Evolutionary conservation across 1,140 invertebrate species (phyloP), one percentile per base, ranked within the genome.

Genomic region (Drosophila ficusphila): DNA sequence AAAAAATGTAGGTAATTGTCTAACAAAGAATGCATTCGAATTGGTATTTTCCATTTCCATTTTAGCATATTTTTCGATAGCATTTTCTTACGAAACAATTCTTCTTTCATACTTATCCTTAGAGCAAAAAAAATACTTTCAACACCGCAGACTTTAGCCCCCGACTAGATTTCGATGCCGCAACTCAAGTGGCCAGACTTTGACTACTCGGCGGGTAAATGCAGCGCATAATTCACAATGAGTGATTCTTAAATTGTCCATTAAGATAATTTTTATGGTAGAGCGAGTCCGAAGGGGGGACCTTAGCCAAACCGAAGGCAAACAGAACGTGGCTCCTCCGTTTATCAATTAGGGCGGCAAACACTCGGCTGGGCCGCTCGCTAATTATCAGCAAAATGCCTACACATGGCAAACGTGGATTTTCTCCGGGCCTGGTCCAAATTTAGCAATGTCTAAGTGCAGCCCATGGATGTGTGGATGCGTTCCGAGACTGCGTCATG

Each of bases 221-320:
- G 82, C 82, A 72, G 73, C 82, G 82, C 82, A 86, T 86, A 86
- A 86, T 86, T 86, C 82, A 86, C 82, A 86, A 88, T 86, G 82
- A 86, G 82, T 86, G 82, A 86, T 86, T 86, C 82, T 88, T 86
- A 86, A 86, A 86, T 86, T 86, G 82, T 86, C 82, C 82, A 86
- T 86, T 86, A 86, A 86, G 82, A 88, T 88, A 82, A 88, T 88
- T 86, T 86, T 86, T 86, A 86, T 79, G 82, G 78, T 68, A 81
- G 68, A 86, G 49, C 77, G 81, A 53, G 70, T 57, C 51, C 54
- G 53, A 16, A 25, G 21, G 18, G 72, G 53, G 53, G 48, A 31
- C 11, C 21, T 31, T 31, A 31, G 41, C 39, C 44, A 33, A n/a
- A n/a, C n/a, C n/a, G 58, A 65, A 75, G 74, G 72, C 61, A 54